phyloP scores from a whole-genome alignment of 1,140 invertebrate species.

The Mamestra configurata region DNA sequence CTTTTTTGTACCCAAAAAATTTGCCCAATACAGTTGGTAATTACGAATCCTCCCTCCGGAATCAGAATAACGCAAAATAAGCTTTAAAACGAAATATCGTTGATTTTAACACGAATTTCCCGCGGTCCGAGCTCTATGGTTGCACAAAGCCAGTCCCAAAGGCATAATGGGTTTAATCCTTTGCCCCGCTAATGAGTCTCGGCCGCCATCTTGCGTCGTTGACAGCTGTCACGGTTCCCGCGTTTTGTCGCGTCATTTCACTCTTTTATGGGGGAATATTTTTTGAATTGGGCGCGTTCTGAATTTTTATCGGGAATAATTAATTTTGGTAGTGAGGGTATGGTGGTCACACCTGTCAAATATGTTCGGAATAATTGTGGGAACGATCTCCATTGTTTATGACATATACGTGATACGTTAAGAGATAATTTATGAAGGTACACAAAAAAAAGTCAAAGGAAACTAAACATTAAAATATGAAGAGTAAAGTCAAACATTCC shows the following conservation, averaged over 20 bases:
- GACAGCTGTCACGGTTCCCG: conserved; percentile 58
- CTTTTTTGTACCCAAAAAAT: conserved; percentile 10
- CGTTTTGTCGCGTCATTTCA: conserved; percentile 48
- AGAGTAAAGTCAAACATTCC: too few species aligned
- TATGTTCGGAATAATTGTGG: neutral
- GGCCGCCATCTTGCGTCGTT: conserved; percentile 53
- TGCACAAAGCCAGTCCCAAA: conserved; percentile 29
- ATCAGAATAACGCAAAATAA: neutral
- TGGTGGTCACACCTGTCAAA: neutral
- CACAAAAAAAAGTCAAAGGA: too few species aligned
- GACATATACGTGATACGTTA: too few species aligned
- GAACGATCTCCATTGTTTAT: neutral
- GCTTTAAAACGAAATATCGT: conserved; percentile 20
- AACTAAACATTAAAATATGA: too few species aligned
- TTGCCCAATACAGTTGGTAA: conserved; percentile 11
- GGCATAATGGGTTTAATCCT: conserved; percentile 47
- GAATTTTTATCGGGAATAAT: neutral
- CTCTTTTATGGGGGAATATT: conserved; percentile 19
- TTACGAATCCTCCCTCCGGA: neutral
- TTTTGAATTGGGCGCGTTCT: conserved; percentile 12
- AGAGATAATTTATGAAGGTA: too few species aligned
- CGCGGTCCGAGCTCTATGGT: neutral
- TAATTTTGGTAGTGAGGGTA: neutral
- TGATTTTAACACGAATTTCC: conserved; percentile 25
- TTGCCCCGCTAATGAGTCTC: conserved; percentile 52